Evolutionary conservation across 2,113 vertebrate species (phyloP).

Genomic region (Oryctolagus cuniculus): DNA sequence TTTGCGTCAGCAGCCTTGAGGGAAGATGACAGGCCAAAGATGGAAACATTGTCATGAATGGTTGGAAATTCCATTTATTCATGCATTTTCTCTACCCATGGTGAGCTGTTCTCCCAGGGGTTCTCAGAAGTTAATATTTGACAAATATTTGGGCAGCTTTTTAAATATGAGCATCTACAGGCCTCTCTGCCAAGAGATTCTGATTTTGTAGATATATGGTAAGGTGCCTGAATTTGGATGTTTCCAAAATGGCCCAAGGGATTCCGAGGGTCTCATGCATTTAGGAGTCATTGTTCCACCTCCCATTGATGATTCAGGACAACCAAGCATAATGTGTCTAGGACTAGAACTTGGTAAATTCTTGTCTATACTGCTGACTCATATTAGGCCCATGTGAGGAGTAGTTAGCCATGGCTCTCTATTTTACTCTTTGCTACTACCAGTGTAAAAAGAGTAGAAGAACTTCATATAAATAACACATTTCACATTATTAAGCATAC

Average conservation of each 20-base stretch:
- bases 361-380: not conserved
- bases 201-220: not conserved
- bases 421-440: not conserved
- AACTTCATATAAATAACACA: not conserved
- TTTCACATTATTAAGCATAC: not conserved
- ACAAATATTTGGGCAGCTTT: not conserved
- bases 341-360: not conserved
- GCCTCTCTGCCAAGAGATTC: not conserved
- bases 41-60: not conserved
- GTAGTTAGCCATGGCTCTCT: not conserved
- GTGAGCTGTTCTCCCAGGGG: not conserved
- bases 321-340: not conserved
- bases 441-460: not conserved
- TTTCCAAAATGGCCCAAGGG: not conserved
- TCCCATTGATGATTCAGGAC: not conserved
- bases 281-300: not conserved
- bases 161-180: conserved; percentile 15
- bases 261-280: not conserved
- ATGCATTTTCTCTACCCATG: too few relatives aligned
- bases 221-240: not conserved
- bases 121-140: not conserved
- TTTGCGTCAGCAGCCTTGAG: not conserved
- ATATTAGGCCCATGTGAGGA: not conserved
- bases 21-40: not conserved
- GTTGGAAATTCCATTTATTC: too few relatives aligned